Evolutionary conservation across 1,140 invertebrate genomes (phyloP).

Genomic region (Ganaspis sp.): DNA sequence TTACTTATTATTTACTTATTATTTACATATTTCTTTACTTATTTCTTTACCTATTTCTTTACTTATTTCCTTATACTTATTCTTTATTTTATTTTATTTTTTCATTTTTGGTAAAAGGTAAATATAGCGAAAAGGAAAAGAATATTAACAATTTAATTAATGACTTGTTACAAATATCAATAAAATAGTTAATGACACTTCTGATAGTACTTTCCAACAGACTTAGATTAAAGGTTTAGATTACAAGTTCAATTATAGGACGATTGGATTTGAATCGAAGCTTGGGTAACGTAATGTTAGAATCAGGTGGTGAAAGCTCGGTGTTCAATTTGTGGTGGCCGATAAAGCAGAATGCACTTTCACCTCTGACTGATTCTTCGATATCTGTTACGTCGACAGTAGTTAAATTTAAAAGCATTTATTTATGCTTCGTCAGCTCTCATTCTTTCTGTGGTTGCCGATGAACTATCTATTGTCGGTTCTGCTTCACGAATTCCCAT

Average conservation of each 20-base stretch:
- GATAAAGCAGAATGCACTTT: conserved; percentile 45
- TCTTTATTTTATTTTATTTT: too few relatives aligned
- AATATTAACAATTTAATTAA: too few relatives aligned
- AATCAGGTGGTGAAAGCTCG: neutral
- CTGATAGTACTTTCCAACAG: too few relatives aligned
- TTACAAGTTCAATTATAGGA: neutral
- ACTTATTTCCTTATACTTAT: too few relatives aligned
- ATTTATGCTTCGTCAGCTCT: conserved; percentile 68
- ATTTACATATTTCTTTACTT: too few relatives aligned
- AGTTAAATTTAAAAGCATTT: neutral
- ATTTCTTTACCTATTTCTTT: too few relatives aligned
- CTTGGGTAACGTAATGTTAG: neutral
- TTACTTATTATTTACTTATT: too few relatives aligned
- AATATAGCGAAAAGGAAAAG: too few relatives aligned
- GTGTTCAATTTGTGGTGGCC: conserved; percentile 50
- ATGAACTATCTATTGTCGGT: conserved; percentile 54
- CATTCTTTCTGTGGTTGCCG: conserved; percentile 67
- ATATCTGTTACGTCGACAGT: conserved; percentile 29
- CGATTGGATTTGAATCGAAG: neutral
- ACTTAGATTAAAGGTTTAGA: too few relatives aligned
- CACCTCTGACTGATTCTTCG: neutral
- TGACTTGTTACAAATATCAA: too few relatives aligned
- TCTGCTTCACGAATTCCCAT: conserved; percentile 80
- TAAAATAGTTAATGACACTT: too few relatives aligned
- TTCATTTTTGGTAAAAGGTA: too few relatives aligned